Evolutionary conservation across 2,888 invertebrate genomes (phyloP), one percentile per base, ranked within the genome.

Genomic region (Eupithecia dodoneata): DNA sequence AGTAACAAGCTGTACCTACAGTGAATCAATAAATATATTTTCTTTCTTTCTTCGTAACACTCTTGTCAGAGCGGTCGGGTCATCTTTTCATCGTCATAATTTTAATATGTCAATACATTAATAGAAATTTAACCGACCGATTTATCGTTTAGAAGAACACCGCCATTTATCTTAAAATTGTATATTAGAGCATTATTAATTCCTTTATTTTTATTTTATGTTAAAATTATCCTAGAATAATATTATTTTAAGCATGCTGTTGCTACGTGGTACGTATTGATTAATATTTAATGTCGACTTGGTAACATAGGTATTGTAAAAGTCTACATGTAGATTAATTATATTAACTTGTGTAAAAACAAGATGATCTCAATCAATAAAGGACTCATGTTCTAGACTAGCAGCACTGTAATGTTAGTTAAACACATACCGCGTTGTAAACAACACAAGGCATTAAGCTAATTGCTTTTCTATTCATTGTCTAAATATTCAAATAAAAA

Each of bases 311-410:
- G 59, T 63, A 30, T 30, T 63, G 10, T 63, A 63, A 30, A 18
- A 63, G 30, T 30, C 63, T 63, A 10, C 10, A 59, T 18, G 12
- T 63, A 59, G 9, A 2, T 59, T 18, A 18, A 9, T 59, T 59
- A 52, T 52, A 55, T n/a, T 55, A n/a, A 55, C 1, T 9, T 59
- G 18, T 59, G 15, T 63, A 10, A 63, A 63, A 63, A 63, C 30
- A 42, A 66, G 42, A 66, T 66, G 66, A 66, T 66, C 66, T 66
- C 66, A 66, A 66, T 30, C 30, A 30, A n/a, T 42, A 66, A 66
- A 66, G 42, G 42, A 42, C 66, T 66, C 41, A 66, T 59, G 55
- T 18, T 18, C 42, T 15, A 66, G 7, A 66, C 15, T 42, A 42
- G 66, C 42, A 66, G 18, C 55, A 66, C 6, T 66, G 41, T 66